Evolutionary conservation across 2,888 invertebrate genomes (phyloP), one percentile per base, ranked within the genome.

Genomic region (Deilephila elpenor): DNA sequence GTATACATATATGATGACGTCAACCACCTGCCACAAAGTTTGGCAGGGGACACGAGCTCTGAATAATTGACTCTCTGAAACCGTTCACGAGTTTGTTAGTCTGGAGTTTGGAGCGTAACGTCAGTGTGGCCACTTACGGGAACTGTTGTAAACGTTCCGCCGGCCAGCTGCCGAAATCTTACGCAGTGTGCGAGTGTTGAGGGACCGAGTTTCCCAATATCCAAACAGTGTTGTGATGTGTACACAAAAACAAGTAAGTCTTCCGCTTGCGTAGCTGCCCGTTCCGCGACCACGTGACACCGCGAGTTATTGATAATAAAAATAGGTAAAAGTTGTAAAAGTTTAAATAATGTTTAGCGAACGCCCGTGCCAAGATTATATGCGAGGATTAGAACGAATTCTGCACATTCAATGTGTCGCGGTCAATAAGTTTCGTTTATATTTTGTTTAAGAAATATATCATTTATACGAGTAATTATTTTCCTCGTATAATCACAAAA

Each of bases 11-110:
- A 84, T 86, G 80, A 80, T 93, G 94, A 94, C 94, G 94, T 93
- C 87, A 92, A 89, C 84, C 89, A 91, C 89, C 90, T 93, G 89
- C 82, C 89, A 83, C 91, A 93, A 93, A 89, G 88, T 93, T 94
- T 94, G 94, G 94, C 94, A 94, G 91, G 91, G 88, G 91, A 91
- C 90, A 89, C 92, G 88, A 84, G 85, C 87, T 89, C 90, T 87
- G 87, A 91, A 91, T 92, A 92, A 91, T 91, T 89, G 92, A 88
- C 88, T 90, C 89, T 90, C 91, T 86, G 85, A 88, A 91, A 89
- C 85, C 88, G 91, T 88, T 89, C 88, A 88, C 84, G 87, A 89
- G 83, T 91, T 90, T 87, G 88, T 91, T 91, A 93, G 93, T 93
- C 93, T 93, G 93, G 91, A 93, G 89, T 86, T 87, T 86, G 89